Evolutionary conservation across 2,888 invertebrate genomes (phyloP).

Genomic region (Dynastes tityus): DNA sequence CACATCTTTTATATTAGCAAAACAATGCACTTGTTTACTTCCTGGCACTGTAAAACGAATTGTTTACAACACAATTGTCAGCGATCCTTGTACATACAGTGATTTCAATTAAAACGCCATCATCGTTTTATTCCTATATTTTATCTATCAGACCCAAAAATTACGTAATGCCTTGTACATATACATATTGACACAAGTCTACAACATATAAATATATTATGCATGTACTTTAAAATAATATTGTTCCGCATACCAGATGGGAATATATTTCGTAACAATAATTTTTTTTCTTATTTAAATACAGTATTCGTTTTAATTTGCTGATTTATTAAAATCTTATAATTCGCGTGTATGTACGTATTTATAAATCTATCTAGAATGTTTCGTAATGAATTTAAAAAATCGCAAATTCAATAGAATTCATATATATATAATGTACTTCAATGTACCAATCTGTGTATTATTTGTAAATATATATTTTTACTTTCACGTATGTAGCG

Average conservation of each 20-base stretch:
- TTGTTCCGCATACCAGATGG: slow-evolving; percentile 71
- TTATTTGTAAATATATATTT: neutral
- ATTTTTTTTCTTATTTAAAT: slow-evolving; percentile 58
- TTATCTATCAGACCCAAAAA: slow-evolving; percentile 35
- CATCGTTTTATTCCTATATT: too few species aligned
- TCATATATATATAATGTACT: neutral
- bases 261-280: slow-evolving; percentile 66
- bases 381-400: neutral
- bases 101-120: too few species aligned
- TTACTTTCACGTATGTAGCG: neutral
- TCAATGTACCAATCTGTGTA: neutral
- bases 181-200: slow-evolving; percentile 68
- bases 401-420: neutral
- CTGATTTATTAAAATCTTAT: slow-evolving; percentile 52
- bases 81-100: too few species aligned
- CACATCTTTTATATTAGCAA: too few species aligned
- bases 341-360: slow-evolving; percentile 41
- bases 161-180: slow-evolving; percentile 49
- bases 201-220: slow-evolving; percentile 68
- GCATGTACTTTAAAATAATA: slow-evolving; percentile 63
- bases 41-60: too few species aligned
- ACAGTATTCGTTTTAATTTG: slow-evolving; percentile 54
- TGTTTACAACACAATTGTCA: too few species aligned
- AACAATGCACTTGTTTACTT: too few species aligned
- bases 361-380: slow-evolving; percentile 34